These are phyloP conservation scores for Pseudorasbora parva DNA, from an alignment of 2,113 vertebrate genomes.

Conservation along the genomic window DNA sequence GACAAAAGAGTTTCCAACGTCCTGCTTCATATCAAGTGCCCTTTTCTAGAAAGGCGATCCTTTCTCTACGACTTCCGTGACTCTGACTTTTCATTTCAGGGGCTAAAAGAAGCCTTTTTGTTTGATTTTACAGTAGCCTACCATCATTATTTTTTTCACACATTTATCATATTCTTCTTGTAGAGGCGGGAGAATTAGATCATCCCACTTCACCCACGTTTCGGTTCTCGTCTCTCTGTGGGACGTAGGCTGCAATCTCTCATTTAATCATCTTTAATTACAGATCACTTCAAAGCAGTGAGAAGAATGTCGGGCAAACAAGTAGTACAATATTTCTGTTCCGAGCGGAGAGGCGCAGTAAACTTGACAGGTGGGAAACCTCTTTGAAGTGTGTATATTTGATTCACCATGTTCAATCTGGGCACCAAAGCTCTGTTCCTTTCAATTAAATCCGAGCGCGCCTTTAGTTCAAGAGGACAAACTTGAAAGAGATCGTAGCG, in stretches of 20 bases:
- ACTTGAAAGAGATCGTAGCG: slow-evolving; percentile 18
- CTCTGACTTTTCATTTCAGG: background rate
- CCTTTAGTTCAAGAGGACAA: slow-evolving; percentile 38
- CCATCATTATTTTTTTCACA: slow-evolving; percentile 3
- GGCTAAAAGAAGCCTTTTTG: background rate
- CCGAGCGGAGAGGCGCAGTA: background rate
- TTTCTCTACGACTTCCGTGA: background rate
- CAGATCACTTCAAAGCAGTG: slow-evolving; percentile 54
- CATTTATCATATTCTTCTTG: background rate
- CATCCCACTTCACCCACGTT: slow-evolving; percentile 8
- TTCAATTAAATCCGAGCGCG: slow-evolving; percentile 46
- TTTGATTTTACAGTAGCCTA: slow-evolving; percentile 19
- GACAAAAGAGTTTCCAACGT: slow-evolving; percentile 12
- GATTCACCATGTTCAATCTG: slow-evolving; percentile 27
- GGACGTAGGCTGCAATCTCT: slow-evolving; percentile 37
- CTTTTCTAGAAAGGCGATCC: background rate
- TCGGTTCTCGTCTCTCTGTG: background rate
- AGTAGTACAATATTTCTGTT: slow-evolving; percentile 41
- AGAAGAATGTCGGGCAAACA: slow-evolving; percentile 45
- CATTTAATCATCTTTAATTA: slow-evolving; percentile 59
- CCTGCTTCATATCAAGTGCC: slow-evolving; percentile 21
- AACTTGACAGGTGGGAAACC: slow-evolving; percentile 41
- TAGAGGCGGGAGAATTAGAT: slow-evolving; percentile 2
- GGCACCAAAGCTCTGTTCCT: slow-evolving; percentile 18
- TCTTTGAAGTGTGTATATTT: slow-evolving; percentile 30